Conservation (phyloP, 2,113 vertebrate genomes). For the Centropristis striata region DNA sequence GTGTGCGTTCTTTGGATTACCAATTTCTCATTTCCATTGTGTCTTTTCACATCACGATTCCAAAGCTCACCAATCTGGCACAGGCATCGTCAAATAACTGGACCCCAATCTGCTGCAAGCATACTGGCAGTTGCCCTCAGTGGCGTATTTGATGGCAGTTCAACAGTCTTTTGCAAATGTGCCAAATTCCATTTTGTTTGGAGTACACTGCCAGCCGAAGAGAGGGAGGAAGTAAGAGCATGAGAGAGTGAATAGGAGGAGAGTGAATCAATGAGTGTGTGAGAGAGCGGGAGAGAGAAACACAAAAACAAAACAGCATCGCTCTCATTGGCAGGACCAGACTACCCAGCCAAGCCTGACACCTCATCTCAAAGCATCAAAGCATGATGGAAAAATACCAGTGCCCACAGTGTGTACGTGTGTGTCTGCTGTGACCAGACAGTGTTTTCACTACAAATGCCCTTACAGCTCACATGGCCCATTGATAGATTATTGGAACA, state of each 20-base stretch:
- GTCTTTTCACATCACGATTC: background rate
- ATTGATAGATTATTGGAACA: constrained; percentile 73
- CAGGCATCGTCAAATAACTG: background rate
- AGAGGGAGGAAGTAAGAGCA: constrained; percentile 45
- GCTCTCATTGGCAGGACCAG: constrained; percentile 56
- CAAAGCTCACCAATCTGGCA: background rate
- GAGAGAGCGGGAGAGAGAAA: constrained; percentile 38
- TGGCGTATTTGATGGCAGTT: constrained; percentile 28
- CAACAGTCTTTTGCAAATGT: constrained; percentile 48
- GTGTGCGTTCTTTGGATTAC: constrained; percentile 8
- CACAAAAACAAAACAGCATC: constrained; percentile 57
- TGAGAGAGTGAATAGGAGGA: constrained; percentile 29
- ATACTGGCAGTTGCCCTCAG: constrained; percentile 24
- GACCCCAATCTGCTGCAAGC: constrained; percentile 17
- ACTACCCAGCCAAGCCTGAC: constrained; percentile 46
- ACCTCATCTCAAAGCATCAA: constrained; percentile 65
- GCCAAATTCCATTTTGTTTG: constrained; percentile 65
- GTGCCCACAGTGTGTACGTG: constrained; percentile 49
- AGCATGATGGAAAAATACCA: constrained; percentile 77
- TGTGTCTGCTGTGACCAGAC: constrained; percentile 68
- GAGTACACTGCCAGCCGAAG: constrained; percentile 60
- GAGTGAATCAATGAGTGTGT: constrained; percentile 57
- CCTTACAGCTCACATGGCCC: constrained; percentile 65
- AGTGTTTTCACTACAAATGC: constrained; percentile 80
- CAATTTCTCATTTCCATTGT: background rate